A percentile compares a stretch with the other conserved stretches of the same genome.
phyloP scores from a whole-genome alignment of 2,113 vertebrate species.

The Sander lucioperca region DNA sequence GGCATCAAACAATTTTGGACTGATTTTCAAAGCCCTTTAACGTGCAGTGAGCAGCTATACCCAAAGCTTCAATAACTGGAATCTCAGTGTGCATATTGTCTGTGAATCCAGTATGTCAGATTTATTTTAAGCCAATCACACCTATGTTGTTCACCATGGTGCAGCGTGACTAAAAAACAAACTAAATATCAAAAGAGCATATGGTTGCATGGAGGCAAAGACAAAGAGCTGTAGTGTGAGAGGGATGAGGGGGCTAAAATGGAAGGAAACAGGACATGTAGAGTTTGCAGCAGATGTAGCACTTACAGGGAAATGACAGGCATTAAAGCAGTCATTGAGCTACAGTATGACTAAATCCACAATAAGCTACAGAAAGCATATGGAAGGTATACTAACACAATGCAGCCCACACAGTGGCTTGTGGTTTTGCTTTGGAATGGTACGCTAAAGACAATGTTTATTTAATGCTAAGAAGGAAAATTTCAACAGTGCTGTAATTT shows the following conservation, averaged over 20 bases:
- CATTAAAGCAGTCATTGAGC: slow-evolving; percentile 22
- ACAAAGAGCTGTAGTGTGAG: slow-evolving; percentile 5
- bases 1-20: background rate
- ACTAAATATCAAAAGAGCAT: slow-evolving; percentile 11
- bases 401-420: background rate
- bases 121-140: background rate
- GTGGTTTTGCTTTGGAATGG: background rate
- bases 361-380: background rate
- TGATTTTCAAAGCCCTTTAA: background rate
- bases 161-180: background rate
- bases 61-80: background rate
- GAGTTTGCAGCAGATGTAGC: slow-evolving; percentile 21
- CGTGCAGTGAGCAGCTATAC: background rate
- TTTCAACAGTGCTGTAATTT: background rate
- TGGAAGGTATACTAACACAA: background rate
- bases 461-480: background rate
- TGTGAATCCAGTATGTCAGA: background rate
- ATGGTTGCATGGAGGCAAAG: slow-evolving; percentile 1
- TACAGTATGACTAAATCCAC: slow-evolving; percentile 4
- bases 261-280: slow-evolving; percentile 5
- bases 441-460: background rate
- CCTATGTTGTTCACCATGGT: background rate
- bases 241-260: background rate
- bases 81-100: background rate
- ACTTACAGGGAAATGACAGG: slow-evolving; percentile 2